Base-by-base conservation (phyloP, 1,140 invertebrate species). In the Heterodera schachtii region DNA sequence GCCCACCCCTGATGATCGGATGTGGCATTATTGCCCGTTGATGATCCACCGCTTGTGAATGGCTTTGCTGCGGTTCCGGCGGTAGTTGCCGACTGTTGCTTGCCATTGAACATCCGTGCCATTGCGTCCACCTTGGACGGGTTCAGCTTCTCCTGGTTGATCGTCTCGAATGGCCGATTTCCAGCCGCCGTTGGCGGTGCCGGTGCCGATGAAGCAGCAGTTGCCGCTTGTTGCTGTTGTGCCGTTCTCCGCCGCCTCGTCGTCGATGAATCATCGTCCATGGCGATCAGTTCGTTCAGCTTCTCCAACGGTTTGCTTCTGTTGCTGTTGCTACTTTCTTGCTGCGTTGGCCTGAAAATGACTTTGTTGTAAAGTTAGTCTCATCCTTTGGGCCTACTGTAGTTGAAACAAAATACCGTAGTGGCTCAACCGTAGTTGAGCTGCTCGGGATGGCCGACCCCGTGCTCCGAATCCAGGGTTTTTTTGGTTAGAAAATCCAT, bases 61-160 rank as follows among this genome's bases (percentile, higher is more conserved):
- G 69, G 11, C 11, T 6, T 11, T 52, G 49, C 6, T 0, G 16
- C 5, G 3, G 31, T 8, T n/a, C 31, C 69, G 5, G 57, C 57
- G 19, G 69, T 43, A 31, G 44, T 43, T 71, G 67, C 19, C 19
- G 69, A 52, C 31, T 31, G 31, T 1, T 78, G 76, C 70, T 78
- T 64, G 49, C 71, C 47, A 66, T 90, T 88, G 80, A 89, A 89
- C 83, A 90, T 89, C 21, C 85, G 75, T 19, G 86, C 83, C 74
- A 89, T 89, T 8, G 85, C 84, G 70, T 90, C 84, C 31, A 89
- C 88, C 47, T 84, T 81, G 76, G 80, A 84, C 21, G 89, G 84
- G 76, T 84, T 86, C n/a, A 90, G 74, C 66, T 85, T 82, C 78
- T 89, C 87, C 43, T 86, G 81, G 74, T 89, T 89, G 46, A 89